Base-by-base conservation (phyloP, 2,113 vertebrate species). In the Coptodon rendalli region DNA sequence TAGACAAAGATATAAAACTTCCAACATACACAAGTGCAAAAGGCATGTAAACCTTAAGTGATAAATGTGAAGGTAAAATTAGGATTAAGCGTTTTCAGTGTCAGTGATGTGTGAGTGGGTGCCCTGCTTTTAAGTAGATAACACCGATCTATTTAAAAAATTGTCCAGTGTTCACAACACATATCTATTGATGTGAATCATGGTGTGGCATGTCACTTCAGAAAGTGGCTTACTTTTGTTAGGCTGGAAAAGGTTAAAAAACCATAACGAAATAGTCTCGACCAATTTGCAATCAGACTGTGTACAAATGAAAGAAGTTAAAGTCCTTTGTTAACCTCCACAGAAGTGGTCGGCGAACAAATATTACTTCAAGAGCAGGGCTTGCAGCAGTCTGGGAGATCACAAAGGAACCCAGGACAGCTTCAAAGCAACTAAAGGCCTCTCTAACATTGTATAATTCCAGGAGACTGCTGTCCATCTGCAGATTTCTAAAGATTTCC, bases 91-190 rank as follows among this genome's bases (percentile, higher is more conserved):
- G 0, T 73, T 45, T 73, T 45, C 40, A 17, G 22, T 73, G n/a
- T 45, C 38, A 73, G 22, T 45, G 40, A 45, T 0, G 2, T 7
- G 8, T 27, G 22, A 73, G 68, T 45, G 68, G 22, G 14, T 24
- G 14, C 22, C 22, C 38, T 73, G 38, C 12, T 16, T 45, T 73
- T 45, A 45, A 73, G 38, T 45, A 73, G 22, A 73, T 45, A 27
- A 73, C 40, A 17, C 8, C 2, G 1, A 43, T 24, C 7, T 0
- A 14, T 24, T 17, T 5, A 0, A 3, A 0, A 11, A 36, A 63
- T 34, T 0, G 29, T n/a, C 36, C 36, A 24, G 6, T 43, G 38
- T 73, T 73, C 5, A 40, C 36, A 24, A 40, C n/a, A 27, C 66
- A 73, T 45, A 24, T 45, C 38, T 45, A 73, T 3, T 48, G 14